Percentiles rank a stretch among this genome's conserved stretches.
Evolutionary conservation across 1,140 invertebrate species (phyloP).

Genomic region (Bombus waltoni): DNA sequence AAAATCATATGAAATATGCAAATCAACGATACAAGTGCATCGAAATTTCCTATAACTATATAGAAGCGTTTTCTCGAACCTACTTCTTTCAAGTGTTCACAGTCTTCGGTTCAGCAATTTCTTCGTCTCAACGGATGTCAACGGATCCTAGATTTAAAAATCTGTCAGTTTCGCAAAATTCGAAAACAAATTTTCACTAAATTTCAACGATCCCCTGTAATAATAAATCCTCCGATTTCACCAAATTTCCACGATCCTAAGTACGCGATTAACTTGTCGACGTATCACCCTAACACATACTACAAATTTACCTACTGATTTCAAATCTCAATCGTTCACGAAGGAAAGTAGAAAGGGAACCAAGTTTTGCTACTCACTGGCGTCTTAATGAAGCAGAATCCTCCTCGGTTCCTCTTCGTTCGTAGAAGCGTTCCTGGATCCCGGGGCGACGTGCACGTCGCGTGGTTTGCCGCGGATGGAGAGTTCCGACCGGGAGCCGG

Average conservation of each 20-base stretch:
- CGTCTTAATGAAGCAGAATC: conserved; percentile 20
- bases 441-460: conserved; percentile 14
- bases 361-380: conserved; percentile 13
- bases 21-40: not conserved
- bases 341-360: not conserved
- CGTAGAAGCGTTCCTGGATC: not conserved
- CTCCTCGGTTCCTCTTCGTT: not conserved
- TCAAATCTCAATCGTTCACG: too few relatives aligned
- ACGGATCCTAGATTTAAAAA: not conserved
- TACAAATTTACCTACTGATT: too few relatives aligned
- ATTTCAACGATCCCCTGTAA: not conserved
- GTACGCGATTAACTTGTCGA: not conserved
- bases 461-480: not conserved
- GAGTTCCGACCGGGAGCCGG: conserved; percentile 8
- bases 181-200: not conserved
- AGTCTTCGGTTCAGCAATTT: not conserved
- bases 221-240: too few relatives aligned
- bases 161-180: not conserved
- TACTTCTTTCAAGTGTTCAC: too few relatives aligned
- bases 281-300: too few relatives aligned
- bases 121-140: not conserved
- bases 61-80: too few relatives aligned
- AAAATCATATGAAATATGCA: not conserved
- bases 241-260: not conserved
- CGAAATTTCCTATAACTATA: too few relatives aligned